A percentile compares a stretch with the other conserved stretches of the same genome.
Conservation (phyloP, 2,113 vertebrate genomes). For the Spea multiplicata region DNA sequence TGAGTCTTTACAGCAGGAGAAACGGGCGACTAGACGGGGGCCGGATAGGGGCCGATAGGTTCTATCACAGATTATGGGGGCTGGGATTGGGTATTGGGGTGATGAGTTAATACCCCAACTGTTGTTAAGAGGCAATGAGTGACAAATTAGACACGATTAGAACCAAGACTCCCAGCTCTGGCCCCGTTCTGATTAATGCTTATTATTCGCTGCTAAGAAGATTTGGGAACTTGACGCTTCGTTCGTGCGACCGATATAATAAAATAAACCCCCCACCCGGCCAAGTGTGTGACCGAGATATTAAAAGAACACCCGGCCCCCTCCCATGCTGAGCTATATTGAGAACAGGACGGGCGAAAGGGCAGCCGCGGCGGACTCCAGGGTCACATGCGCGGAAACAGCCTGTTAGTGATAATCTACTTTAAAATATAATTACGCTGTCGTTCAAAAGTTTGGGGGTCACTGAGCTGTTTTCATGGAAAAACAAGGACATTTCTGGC, state of each 20-base stretch:
- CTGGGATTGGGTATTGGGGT: too few relatives aligned
- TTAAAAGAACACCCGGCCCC: constrained; percentile 3
- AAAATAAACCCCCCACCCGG: background rate
- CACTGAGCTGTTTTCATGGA: too few relatives aligned
- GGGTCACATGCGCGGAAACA: constrained; percentile 6
- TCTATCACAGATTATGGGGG: too few relatives aligned
- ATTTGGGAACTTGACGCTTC: background rate
- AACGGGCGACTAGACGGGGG: too few relatives aligned
- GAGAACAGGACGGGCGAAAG: constrained; percentile 1
- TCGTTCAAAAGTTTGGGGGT: too few relatives aligned
- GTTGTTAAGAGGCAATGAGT: too few relatives aligned
- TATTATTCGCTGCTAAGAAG: constrained; percentile 7
- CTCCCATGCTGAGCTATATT: constrained; percentile 40
- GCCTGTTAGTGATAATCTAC: background rate
- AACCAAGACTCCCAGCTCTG: background rate
- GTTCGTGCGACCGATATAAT: background rate
- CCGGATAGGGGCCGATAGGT: too few relatives aligned
- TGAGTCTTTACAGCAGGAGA: too few relatives aligned
- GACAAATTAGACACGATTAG: background rate
- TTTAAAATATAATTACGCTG: too few relatives aligned
- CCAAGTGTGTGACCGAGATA: constrained; percentile 9
- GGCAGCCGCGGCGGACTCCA: background rate
- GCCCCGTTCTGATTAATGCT: constrained; percentile 1
- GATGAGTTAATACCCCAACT: too few relatives aligned
- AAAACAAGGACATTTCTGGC: too few relatives aligned